These are phyloP conservation scores for Sycon ciliatum DNA, from an alignment of 37 sponge, comb jelly and placozoan genomes.

Conservation along the genomic window DNA sequence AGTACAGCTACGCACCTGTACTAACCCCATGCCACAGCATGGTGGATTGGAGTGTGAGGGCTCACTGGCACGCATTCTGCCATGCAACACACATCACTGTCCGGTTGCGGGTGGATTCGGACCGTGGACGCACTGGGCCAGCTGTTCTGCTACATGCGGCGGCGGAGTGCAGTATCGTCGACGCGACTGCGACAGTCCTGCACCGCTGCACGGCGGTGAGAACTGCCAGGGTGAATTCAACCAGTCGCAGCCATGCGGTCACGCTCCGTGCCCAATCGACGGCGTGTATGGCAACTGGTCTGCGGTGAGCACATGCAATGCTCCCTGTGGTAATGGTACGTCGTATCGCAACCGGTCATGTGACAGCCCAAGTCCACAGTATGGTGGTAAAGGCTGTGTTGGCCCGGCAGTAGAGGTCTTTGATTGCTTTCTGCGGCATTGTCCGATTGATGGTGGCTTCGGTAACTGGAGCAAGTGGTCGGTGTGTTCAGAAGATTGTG, in stretches of 20 bases:
- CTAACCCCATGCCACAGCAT: not conserved
- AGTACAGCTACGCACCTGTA: too few species aligned
- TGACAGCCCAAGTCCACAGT: conserved; percentile 36
- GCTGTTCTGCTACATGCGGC: conserved; percentile 1
- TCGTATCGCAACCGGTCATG: conserved; percentile 50
- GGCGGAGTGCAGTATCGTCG: not conserved
- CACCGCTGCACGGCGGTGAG: conserved; percentile 13
- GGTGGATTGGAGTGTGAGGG: conserved; percentile 12
- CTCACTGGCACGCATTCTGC: too few species aligned
- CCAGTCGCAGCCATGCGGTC: not conserved
- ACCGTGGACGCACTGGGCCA: not conserved
- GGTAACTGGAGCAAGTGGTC: conserved; percentile 31
- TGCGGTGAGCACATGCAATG: conserved; percentile 45
- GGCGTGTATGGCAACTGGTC: conserved; percentile 59
- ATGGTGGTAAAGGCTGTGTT: conserved; percentile 43
- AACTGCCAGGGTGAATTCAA: conserved; percentile 1
- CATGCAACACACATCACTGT: conserved; percentile 17
- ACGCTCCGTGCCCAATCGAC: conserved; percentile 30
- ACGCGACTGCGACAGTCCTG: conserved; percentile 14
- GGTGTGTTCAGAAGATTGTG: conserved; percentile 33
- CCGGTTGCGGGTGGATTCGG: not conserved
- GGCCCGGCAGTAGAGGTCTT: conserved; percentile 20
- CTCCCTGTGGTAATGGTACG: conserved; percentile 48
- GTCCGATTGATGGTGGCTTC: conserved; percentile 46
- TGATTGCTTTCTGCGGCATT: conserved; percentile 34